Evolutionary conservation across 2,797 vertebrate species (phyloP).

Genomic region (Dermochelys coriacea): DNA sequence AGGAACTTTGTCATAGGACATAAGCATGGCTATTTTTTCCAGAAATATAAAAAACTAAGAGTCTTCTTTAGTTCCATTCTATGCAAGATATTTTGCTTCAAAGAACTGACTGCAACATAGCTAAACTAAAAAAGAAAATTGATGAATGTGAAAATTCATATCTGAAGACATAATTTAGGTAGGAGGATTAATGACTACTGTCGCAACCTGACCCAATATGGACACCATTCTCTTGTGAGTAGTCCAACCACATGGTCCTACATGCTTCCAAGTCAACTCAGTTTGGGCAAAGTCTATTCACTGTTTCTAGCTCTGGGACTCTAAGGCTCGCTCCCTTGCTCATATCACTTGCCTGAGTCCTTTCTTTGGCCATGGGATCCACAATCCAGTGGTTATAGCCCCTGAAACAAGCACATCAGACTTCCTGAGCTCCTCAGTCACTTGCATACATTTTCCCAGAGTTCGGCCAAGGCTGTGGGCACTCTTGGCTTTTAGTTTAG

Average conservation of each 20-base stretch:
- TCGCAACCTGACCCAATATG: not conserved
- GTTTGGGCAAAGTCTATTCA: not conserved
- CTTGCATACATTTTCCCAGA: not conserved
- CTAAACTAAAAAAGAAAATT: not conserved
- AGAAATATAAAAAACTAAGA: fast-evolving
- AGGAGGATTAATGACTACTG: not conserved
- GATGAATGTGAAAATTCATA: not conserved
- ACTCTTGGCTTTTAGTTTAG: not conserved
- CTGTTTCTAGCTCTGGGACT: not conserved
- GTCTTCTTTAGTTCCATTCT: not conserved
- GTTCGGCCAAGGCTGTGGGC: not conserved
- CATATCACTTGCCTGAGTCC: not conserved
- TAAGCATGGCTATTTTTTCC: conserved; percentile 8
- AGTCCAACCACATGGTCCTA: not conserved
- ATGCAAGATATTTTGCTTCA: not conserved
- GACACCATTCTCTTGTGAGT: not conserved
- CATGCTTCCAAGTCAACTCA: not conserved
- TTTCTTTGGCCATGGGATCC: not conserved
- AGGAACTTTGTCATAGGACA: not conserved
- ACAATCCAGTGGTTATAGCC: not conserved
- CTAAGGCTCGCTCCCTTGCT: not conserved
- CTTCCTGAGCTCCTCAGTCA: not conserved
- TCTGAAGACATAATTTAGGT: not conserved
- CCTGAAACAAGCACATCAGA: not conserved
- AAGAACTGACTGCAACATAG: not conserved